Conservation (phyloP, 2,113 vertebrate genomes). For the Forbesichthys papilliferus region DNA sequence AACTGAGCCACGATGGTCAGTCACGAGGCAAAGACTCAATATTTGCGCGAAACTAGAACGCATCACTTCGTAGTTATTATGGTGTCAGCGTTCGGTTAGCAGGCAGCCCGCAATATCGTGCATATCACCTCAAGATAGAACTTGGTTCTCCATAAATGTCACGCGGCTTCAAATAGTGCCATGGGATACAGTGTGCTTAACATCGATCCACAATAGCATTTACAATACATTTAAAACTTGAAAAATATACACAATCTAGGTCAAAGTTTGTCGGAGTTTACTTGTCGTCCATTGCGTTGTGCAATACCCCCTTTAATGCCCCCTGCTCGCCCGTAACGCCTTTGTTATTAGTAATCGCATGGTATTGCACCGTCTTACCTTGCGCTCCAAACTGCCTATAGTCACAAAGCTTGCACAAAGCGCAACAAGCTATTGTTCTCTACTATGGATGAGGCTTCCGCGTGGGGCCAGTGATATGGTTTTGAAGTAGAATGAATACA, state of each 20-base stretch:
- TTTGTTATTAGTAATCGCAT: conserved; percentile 85
- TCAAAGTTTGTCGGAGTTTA: conserved; percentile 81
- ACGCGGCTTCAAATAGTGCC: conserved; percentile 61
- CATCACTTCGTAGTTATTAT: conserved; percentile 41
- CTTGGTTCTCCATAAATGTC: conserved; percentile 60
- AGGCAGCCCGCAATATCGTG: conserved; percentile 37
- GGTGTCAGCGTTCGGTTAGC: conserved; percentile 34
- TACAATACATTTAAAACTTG: conserved; percentile 32
- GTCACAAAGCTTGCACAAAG: conserved; percentile 58
- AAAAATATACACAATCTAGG: conserved; percentile 60
- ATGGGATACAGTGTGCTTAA: conserved; percentile 48
- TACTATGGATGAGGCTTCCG: conserved; percentile 45
- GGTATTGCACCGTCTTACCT: conserved; percentile 82
- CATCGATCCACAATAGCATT: conserved; percentile 32
- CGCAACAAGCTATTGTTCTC: conserved; percentile 65
- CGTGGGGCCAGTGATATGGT: conserved; percentile 53
- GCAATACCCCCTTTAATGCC: conserved; percentile 81
- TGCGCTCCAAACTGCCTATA: conserved; percentile 69
- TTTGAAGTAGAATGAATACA: conserved; percentile 68
- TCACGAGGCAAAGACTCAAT: conserved; percentile 20
- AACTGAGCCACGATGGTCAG: conserved; percentile 50
- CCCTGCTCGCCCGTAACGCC: conserved; percentile 81
- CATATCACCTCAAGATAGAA: conserved; percentile 66
- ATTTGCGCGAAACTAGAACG: conserved; percentile 24
- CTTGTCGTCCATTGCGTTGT: conserved; percentile 73